These are phyloP conservation scores for Ptilodon capucinus DNA, from an alignment of 2,888 invertebrate species.

Conservation along the genomic window DNA sequence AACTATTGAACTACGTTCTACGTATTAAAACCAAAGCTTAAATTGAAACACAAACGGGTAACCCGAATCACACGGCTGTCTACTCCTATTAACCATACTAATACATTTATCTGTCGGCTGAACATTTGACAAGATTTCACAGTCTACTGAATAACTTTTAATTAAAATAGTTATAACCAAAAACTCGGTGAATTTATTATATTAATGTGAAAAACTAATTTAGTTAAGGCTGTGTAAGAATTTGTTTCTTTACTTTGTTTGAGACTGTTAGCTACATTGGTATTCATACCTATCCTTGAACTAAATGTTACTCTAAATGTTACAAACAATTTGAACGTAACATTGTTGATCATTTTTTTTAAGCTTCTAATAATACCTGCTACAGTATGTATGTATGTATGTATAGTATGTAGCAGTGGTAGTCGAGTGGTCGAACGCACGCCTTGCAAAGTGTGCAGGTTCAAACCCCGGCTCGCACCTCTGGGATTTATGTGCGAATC, in stretches of 20 bases:
- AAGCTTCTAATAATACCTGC: too few species aligned
- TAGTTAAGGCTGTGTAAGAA: conserved; percentile 7
- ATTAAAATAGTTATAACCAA: conserved; percentile 40
- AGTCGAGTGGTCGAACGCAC: too few species aligned
- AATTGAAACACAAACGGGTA: conserved; percentile 39
- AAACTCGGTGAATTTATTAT: conserved; percentile 16
- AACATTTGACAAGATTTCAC: conserved; percentile 63
- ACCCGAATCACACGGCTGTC: conserved; percentile 60
- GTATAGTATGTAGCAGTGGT: too few species aligned
- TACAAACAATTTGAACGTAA: too few species aligned
- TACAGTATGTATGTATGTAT: too few species aligned
- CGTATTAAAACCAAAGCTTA: conserved; percentile 25
- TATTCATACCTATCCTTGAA: too few species aligned
- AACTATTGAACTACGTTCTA: conserved; percentile 2
- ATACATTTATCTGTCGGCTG: conserved; percentile 48
- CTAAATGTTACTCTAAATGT: too few species aligned
- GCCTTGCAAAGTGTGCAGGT: too few species aligned
- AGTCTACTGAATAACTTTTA: conserved; percentile 55
- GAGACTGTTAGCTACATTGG: neutral
- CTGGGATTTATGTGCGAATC: too few species aligned
- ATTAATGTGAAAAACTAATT: conserved; percentile 28
- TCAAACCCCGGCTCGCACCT: too few species aligned
- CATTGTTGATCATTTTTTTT: too few species aligned
- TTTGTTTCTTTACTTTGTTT: neutral
- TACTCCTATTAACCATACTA: conserved; percentile 50